phyloP scores from a whole-genome alignment of 2,888 invertebrate species.

The Laothoe populi region DNA sequence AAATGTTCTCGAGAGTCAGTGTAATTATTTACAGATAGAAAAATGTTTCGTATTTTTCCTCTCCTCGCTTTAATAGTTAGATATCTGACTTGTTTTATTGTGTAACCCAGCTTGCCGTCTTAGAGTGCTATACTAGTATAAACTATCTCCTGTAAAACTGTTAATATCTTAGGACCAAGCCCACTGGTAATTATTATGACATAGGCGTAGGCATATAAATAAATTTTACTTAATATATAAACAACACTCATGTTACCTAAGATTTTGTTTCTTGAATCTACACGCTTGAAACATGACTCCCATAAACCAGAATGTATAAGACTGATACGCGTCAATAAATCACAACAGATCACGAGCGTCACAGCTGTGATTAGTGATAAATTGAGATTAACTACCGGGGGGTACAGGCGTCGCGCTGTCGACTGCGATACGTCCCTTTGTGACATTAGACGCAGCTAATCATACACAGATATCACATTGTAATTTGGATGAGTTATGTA shows the following conservation, averaged over 20 bases:
- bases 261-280: background rate
- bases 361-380: background rate
- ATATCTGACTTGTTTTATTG: no score
- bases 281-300: background rate
- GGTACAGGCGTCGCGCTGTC: background rate
- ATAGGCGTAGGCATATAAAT: no score
- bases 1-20: background rate
- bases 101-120: no score
- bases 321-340: conserved; percentile 1
- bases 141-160: no score
- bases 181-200: no score
- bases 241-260: background rate
- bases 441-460: background rate
- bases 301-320: background rate
- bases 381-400: conserved; percentile 20
- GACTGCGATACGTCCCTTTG: conserved; percentile 9
- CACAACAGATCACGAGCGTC: conserved; percentile 10
- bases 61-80: background rate
- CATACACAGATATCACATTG: background rate
- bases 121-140: no score
- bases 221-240: no score
- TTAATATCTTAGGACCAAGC: no score
- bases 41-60: background rate
- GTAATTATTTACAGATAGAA: conserved; percentile 9
- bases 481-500: background rate